Evolutionary conservation across 2,113 vertebrate genomes (phyloP).

Genomic region (Marcusenius ussheri): DNA sequence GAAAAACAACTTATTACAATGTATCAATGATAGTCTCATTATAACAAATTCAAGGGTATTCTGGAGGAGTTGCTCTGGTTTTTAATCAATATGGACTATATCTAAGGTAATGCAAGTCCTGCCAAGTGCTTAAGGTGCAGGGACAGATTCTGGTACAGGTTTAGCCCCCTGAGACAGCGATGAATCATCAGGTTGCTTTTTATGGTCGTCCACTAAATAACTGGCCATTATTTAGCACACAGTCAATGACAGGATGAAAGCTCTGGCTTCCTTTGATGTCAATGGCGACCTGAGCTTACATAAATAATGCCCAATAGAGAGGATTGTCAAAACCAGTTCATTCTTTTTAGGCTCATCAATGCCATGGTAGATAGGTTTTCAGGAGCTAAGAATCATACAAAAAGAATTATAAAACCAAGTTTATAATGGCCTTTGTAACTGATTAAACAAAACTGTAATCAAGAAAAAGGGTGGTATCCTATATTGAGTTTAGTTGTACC

Average conservation of each 20-base stretch:
- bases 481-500: neutral
- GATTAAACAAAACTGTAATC: neutral
- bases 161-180: neutral
- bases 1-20: neutral
- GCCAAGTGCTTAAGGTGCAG: neutral
- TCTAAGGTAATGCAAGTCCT: neutral
- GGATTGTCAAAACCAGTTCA: neutral
- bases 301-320: neutral
- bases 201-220: neutral
- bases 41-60: neutral
- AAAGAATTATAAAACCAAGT: neutral
- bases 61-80: neutral
- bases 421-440: neutral
- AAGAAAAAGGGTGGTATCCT: neutral
- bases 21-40: neutral
- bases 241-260: constrained; percentile 1
- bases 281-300: neutral
- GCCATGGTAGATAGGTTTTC: neutral
- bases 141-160: neutral
- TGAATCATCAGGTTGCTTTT: neutral
- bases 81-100: neutral
- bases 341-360: neutral
- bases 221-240: neutral
- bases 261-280: neutral
- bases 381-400: neutral